These are phyloP conservation scores for Phalera bucephala DNA, from an alignment of 2,888 invertebrate species.

Conservation along the genomic window DNA sequence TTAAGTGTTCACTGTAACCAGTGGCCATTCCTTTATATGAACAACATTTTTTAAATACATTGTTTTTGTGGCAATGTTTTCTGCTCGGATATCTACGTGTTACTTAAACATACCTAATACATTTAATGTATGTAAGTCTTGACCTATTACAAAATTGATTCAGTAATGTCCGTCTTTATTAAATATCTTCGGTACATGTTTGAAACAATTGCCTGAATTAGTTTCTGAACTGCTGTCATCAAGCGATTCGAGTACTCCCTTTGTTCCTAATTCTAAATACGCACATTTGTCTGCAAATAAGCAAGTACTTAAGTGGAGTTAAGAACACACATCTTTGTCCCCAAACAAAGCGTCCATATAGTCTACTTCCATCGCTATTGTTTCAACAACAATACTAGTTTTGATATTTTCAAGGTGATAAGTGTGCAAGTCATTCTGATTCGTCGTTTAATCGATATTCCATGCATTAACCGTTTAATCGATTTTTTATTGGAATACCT, in stretches of 20 bases:
- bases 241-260: slow-evolving; percentile 2
- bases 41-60: too few species aligned
- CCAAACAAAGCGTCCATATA: slow-evolving; percentile 7
- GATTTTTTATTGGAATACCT: slow-evolving; percentile 23
- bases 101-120: too few species aligned
- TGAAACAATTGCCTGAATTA: background rate
- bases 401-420: slow-evolving; percentile 7
- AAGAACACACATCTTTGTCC: slow-evolving; percentile 1
- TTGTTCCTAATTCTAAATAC: slow-evolving; percentile 5
- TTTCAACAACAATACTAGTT: slow-evolving; percentile 2
- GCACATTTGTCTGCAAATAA: slow-evolving; percentile 6
- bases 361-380: slow-evolving; percentile 9
- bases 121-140: too few species aligned
- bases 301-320: slow-evolving; percentile 1
- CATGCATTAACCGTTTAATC: slow-evolving; percentile 20
- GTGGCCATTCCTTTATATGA: too few species aligned
- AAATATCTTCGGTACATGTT: background rate
- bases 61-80: too few species aligned
- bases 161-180: too few species aligned
- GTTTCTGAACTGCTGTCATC: background rate
- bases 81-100: too few species aligned
- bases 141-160: too few species aligned
- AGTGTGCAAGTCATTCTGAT: slow-evolving; percentile 13
- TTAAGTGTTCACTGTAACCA: too few species aligned
- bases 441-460: slow-evolving; percentile 21